Percentiles rank a stretch among this genome's conserved stretches.
Evolutionary conservation across 2,797 vertebrate species (phyloP).

Genomic region (Hemitrygon akajei): DNA sequence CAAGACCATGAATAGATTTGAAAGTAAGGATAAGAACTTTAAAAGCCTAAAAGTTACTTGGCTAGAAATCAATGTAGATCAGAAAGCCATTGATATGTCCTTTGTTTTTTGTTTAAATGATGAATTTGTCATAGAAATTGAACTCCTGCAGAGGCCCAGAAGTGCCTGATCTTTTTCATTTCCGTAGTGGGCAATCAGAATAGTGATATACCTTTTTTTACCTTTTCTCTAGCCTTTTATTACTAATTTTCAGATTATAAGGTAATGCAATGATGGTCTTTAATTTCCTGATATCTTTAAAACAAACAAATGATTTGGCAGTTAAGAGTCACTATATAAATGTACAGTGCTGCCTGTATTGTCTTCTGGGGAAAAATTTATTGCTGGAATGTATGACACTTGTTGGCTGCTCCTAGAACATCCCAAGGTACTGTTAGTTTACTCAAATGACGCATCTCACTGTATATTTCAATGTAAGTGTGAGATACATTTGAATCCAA

Average conservation of each 20-base stretch:
- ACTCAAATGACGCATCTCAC: too few relatives aligned
- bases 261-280: background rate
- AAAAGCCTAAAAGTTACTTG: background rate
- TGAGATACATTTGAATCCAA: too few relatives aligned
- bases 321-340: too few relatives aligned
- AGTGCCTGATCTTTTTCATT: background rate
- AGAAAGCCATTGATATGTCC: background rate
- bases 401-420: too few relatives aligned
- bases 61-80: background rate
- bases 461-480: too few relatives aligned
- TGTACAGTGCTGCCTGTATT: background rate
- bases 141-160: background rate
- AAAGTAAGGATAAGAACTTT: background rate
- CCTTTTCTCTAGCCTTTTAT: background rate
- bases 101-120: background rate
- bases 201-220: background rate
- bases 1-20: background rate
- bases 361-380: background rate
- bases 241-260: too few relatives aligned
- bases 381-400: too few relatives aligned
- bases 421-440: too few relatives aligned
- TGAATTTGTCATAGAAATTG: background rate
- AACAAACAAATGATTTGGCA: too few relatives aligned
- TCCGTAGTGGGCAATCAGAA: background rate
- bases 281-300: background rate